Evolutionary conservation across 2,888 invertebrate species (phyloP).

Genomic region (Nycteola revayana): DNA sequence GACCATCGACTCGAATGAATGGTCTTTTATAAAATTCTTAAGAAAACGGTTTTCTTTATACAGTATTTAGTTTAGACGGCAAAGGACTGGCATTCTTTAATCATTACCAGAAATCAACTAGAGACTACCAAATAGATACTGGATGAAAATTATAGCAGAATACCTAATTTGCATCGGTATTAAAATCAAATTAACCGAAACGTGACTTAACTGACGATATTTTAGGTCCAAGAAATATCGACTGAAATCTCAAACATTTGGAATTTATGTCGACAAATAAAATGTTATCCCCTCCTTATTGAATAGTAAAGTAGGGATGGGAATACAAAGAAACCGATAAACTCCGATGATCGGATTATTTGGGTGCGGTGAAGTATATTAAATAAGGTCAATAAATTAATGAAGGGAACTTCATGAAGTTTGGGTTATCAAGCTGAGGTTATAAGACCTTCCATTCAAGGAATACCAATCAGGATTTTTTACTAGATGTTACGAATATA

Average conservation of each 20-base stretch:
- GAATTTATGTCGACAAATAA: conserved; percentile 40
- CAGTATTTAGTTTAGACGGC: too few relatives aligned
- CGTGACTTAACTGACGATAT: conserved; percentile 47
- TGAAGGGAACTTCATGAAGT: too few relatives aligned
- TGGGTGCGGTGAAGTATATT: conserved; percentile 4
- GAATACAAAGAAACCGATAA: conserved; percentile 20
- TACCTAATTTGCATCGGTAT: conserved; percentile 22
- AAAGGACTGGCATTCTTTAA: too few relatives aligned
- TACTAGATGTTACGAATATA: too few relatives aligned
- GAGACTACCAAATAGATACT: too few relatives aligned
- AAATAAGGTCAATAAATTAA: neutral
- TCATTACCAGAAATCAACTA: too few relatives aligned
- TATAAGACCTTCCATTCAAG: too few relatives aligned
- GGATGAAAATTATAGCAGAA: neutral
- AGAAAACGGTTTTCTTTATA: too few relatives aligned
- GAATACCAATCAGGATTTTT: too few relatives aligned
- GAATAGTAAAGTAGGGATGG: conserved; percentile 24
- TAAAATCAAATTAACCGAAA: conserved; percentile 46
- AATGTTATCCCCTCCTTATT: conserved; percentile 32
- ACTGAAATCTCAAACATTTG: conserved; percentile 29
- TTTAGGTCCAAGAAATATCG: conserved; percentile 43
- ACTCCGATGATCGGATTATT: conserved; percentile 13
- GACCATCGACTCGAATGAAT: too few relatives aligned
- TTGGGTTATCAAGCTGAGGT: too few relatives aligned
- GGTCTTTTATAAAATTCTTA: too few relatives aligned